Evolutionary conservation across 2,113 vertebrate species (phyloP), one percentile per base, ranked within the genome.

Genomic region (Corvus moneduloides): DNA sequence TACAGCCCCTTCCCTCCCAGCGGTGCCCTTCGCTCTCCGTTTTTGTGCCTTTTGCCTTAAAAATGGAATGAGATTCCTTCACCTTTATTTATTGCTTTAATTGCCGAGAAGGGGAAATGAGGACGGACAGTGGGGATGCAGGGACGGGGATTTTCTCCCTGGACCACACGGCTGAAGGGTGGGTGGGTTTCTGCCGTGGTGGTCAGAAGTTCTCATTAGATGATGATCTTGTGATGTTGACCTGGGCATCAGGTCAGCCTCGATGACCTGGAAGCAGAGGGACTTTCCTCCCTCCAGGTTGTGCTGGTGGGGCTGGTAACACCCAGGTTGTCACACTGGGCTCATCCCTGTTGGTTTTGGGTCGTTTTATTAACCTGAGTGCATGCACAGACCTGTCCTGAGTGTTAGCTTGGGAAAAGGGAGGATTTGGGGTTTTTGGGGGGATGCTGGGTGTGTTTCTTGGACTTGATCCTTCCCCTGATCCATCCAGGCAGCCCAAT

Each of bases 1-100:
- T 96, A 97, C 33, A 94, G 72, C 94, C 96, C 94, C 87, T 69
- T 90, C 75, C 96, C 84, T 98, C 94, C 84, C 74, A 91, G 96
- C 48, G 0, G 69, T 62, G 85, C 90, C 52, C 33, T 95, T 87
- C 16, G 4, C 72, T 78, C 90, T 82, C 77, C 13, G 3, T 95
- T 95, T 91, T 35, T 10, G 3, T n/a, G 84, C 77, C 52, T 90
- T 85, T 85, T 87, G 87, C 94, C 74, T 91, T 78, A 58, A 71
- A 90, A 83, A 43, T 10, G 52, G 37, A 93, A 77, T 69, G 84
- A 96, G 92, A 82, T 95, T 93, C 90, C 49, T 79, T 92, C 74
- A 72, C 88, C 78, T 96, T 88, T 79, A 87, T 96, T 96, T 97
- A 94, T 78, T 19, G 18, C 75, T 92, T 69, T 93, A 77, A 48